Base-by-base conservation (phyloP, 2,797 vertebrate genomes). In the Helostoma temminkii region DNA sequence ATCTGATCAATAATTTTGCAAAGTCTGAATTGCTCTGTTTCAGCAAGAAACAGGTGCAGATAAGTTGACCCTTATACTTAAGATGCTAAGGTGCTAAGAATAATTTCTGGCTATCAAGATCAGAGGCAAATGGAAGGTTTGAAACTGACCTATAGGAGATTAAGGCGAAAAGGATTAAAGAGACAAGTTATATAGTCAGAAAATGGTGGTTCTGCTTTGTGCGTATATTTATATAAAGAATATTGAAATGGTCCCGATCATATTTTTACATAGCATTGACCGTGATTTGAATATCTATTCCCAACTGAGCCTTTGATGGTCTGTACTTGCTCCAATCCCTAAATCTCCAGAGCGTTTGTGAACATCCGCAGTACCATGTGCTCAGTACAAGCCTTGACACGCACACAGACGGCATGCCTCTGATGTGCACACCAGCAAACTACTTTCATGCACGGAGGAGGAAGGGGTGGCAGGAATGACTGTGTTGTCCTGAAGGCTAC, bases 271-370 rank as follows among this genome's bases (percentile, higher is more conserved):
- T 24, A 65, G 62, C 60, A 47, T 4, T 70, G 78, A 56, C 28
- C 60, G 1, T 62, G 76, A 78, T 88, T 81, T 81, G 58, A 86
- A 78, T 80, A 70, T 67, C 30, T 61, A 55, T 63, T 81, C 71
- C 83, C 72, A 67, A n/a, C 57, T 46, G 63, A 78, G 71, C 68
- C 86, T 88, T 82, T 89, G 84, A 90, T 84, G 81, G 67, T 54
- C 56, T 84, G 66, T 80, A 67, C 68, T 54, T 26, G 36, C 61
- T 75, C 70, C 57, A 80, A 66, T 69, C 73, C 58, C 43, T 48
- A 79, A 84, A 80, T 80, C 86, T 85, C 67, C 66, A 30, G 78
- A 84, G 83, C 22, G 36, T 79, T 67, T 36, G 71, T 55, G 61
- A 81, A 78, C 72, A 81, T 58, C 73, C n/a, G 53, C 64, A 69